phyloP scores from a whole-genome alignment of 2,888 invertebrate species.

The Cryptocephalus moraei region DNA sequence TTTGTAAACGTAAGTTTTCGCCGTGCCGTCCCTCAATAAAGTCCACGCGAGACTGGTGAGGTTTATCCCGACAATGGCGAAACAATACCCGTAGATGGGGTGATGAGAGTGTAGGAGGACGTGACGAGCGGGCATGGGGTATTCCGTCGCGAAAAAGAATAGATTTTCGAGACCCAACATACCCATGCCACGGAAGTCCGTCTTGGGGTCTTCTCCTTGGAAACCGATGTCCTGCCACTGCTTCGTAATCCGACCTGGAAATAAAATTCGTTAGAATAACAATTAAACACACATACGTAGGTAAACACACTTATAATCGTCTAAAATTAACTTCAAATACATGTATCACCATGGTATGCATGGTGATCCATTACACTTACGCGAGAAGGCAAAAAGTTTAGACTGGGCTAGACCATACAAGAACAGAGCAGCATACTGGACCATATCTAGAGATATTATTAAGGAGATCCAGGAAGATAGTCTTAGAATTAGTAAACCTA shows the following conservation, averaged over 20 bases:
- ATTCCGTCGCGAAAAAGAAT: conserved; percentile 74
- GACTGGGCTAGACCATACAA: too few species aligned
- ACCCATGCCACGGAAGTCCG: conserved; percentile 98
- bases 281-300: too few species aligned
- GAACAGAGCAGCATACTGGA: too few species aligned
- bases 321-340: too few species aligned
- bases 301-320: too few species aligned
- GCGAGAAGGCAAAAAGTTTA: too few species aligned
- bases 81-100: conserved; percentile 80
- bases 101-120: conserved; percentile 82
- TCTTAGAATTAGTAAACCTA: too few species aligned
- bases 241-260: conserved; percentile 58
- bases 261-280: not conserved
- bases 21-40: conserved; percentile 67
- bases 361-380: too few species aligned
- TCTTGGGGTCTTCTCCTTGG: conserved; percentile 96
- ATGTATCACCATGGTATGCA: too few species aligned
- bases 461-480: too few species aligned
- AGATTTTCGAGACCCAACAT: conserved; percentile 87
- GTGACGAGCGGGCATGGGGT: conserved; percentile 67
- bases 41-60: conserved; percentile 84
- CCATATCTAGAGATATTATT: too few species aligned
- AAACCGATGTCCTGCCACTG: conserved; percentile 97
- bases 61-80: conserved; percentile 91
- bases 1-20: conserved; percentile 89